Percentiles rank a stretch among this genome's conserved stretches.
Evolutionary conservation across 2,888 invertebrate genomes (phyloP).

Genomic region (Oscheius sp.): DNA sequence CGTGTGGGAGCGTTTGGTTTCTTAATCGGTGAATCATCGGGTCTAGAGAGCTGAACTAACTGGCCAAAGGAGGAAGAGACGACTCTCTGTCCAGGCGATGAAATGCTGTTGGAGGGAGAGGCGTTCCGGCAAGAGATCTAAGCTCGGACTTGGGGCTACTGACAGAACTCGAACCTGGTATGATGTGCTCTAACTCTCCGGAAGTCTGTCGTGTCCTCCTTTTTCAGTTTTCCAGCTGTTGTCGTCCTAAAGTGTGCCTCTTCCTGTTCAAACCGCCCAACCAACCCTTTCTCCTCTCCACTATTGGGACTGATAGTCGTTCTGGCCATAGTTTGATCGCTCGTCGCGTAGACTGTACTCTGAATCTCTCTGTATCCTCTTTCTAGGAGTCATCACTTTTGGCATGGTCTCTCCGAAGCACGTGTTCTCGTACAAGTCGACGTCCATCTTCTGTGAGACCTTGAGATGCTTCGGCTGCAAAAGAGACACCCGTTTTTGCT

Average conservation of each 20-base stretch:
- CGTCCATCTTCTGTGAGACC: constrained; percentile 15
- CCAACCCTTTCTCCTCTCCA: background rate
- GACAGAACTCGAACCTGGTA: background rate
- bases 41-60: background rate
- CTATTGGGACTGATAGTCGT: constrained; percentile 16
- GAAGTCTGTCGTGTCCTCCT: constrained; percentile 18
- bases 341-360: constrained; percentile 17
- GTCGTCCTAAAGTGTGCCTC: background rate
- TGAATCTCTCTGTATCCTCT: background rate
- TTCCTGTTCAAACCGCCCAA: background rate
- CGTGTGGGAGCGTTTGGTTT: background rate
- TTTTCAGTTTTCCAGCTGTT: background rate
- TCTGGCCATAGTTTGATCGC: background rate
- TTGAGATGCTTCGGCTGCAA: constrained; percentile 24
- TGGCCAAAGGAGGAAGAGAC: background rate
- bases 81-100: constrained; percentile 28
- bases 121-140: constrained; percentile 3
- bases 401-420: constrained; percentile 1
- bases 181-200: constrained; percentile 22
- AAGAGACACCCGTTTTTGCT: background rate
- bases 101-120: constrained; percentile 12
- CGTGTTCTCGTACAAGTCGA: constrained; percentile 26
- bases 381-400: background rate
- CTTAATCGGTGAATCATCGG: background rate
- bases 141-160: background rate